Conservation (phyloP, 2,113 vertebrate species). For the Elgaria multicarinata region DNA sequence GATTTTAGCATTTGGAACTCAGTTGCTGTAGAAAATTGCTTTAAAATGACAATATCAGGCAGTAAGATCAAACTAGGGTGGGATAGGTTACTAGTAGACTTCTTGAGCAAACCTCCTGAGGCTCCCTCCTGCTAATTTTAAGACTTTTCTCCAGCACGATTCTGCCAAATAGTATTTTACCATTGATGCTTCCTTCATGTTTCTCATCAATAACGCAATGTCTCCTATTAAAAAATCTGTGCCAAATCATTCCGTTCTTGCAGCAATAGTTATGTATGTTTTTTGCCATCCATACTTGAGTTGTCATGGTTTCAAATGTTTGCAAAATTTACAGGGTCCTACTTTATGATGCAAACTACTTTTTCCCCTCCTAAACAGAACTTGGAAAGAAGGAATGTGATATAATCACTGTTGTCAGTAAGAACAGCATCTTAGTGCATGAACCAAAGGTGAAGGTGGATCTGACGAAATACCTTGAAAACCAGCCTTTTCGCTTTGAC, state of each 20-base stretch:
- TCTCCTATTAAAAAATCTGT: not conserved
- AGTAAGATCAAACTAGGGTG: not conserved
- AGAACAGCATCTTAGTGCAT: conserved; percentile 87
- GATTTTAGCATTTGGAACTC: not conserved
- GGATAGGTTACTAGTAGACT: not conserved
- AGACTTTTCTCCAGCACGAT: not conserved
- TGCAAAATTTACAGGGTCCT: not conserved
- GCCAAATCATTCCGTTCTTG: not conserved
- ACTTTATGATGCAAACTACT: not conserved
- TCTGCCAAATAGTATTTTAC: not conserved
- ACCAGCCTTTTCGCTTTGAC: conserved; percentile 93
- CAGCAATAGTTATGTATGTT: not conserved
- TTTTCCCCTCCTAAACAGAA: conserved; percentile 78
- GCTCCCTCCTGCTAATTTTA: not conserved
- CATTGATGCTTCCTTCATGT: not conserved
- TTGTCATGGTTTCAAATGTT: not conserved
- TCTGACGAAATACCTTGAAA: conserved; percentile 96
- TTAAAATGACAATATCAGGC: not conserved
- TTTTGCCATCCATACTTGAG: not conserved
- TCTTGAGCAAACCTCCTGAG: not conserved
- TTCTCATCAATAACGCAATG: not conserved
- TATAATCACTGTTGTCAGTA: conserved; percentile 92
- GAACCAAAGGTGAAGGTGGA: conserved; percentile 97
- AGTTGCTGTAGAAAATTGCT: not conserved
- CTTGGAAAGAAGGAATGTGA: conserved; percentile 90